A percentile compares a stretch with the other conserved stretches of the same genome.
phyloP scores from a whole-genome alignment of 2,797 vertebrate genomes.

The Artibeus jamaicensis region DNA sequence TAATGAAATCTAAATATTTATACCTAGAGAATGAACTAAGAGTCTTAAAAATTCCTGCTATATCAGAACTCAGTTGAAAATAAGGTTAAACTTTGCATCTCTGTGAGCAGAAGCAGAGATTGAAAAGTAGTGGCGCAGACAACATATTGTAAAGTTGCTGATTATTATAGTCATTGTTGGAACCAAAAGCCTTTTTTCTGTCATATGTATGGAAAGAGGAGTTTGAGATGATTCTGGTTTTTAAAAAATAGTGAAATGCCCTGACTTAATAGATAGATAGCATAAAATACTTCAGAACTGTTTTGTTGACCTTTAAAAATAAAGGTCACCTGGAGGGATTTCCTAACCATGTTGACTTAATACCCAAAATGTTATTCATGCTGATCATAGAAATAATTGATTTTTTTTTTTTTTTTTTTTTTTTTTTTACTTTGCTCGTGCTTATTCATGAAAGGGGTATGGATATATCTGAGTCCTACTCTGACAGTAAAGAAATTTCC shows the following conservation, averaged over 20 bases:
- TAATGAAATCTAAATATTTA: neutral
- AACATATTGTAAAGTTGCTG: neutral
- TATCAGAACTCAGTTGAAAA: slow-evolving; percentile 16
- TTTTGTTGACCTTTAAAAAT: slow-evolving; percentile 36
- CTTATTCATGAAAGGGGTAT: neutral
- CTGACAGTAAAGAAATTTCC: slow-evolving; percentile 1
- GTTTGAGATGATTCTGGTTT: slow-evolving; percentile 29
- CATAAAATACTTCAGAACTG: neutral
- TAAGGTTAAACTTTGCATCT: neutral
- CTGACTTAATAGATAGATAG: neutral
- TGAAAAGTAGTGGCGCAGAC: neutral
- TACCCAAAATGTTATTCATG: neutral
- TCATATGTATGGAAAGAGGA: neutral
- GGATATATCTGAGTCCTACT: neutral
- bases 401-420: too few species aligned
- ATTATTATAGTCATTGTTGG: neutral
- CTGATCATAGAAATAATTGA: neutral
- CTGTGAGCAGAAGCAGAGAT: neutral
- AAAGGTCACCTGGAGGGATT: neutral
- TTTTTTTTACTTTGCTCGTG: neutral
- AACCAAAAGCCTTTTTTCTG: neutral
- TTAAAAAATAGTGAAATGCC: slow-evolving; percentile 10
- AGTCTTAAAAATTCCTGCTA: neutral
- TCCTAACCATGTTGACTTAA: neutral
- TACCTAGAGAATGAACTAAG: neutral